Evolutionary conservation across 2,888 invertebrate species (phyloP).

Genomic region (Mesoligia furuncula): DNA sequence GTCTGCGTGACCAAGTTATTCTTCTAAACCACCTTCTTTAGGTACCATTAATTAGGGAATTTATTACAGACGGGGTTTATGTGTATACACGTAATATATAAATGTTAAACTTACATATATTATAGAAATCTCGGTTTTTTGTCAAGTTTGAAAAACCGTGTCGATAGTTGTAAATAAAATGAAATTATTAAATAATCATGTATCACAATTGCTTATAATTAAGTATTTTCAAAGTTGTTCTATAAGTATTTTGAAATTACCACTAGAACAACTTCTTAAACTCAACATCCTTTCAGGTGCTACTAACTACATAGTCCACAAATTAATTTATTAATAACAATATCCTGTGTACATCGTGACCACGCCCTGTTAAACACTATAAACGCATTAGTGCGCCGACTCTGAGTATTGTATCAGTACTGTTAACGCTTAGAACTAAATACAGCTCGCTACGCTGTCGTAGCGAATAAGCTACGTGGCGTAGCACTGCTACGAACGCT

Average conservation of each 20-base stretch:
- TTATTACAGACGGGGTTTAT: background rate
- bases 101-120: background rate
- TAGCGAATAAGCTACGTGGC: conserved; percentile 55
- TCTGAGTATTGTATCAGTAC: conserved; percentile 35
- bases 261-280: background rate
- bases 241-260: background rate
- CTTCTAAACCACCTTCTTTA: background rate
- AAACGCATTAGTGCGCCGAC: conserved; percentile 58
- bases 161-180: background rate
- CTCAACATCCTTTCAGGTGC: background rate
- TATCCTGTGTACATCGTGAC: conserved; percentile 28
- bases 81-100: background rate
- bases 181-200: background rate
- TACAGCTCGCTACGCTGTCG: conserved; percentile 43
- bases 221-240: background rate
- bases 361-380: conserved; percentile 48
- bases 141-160: background rate
- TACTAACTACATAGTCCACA: background rate
- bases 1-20: background rate
- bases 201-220: background rate
- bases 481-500: conserved; percentile 44
- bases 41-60: background rate
- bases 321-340: conserved; percentile 43
- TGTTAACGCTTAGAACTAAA: conserved; percentile 54
- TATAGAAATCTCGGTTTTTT: background rate